A percentile compares a stretch with the other conserved stretches of the same genome.
phyloP scores from a whole-genome alignment of 2,888 invertebrate species.

The Dryobotodes eremita region DNA sequence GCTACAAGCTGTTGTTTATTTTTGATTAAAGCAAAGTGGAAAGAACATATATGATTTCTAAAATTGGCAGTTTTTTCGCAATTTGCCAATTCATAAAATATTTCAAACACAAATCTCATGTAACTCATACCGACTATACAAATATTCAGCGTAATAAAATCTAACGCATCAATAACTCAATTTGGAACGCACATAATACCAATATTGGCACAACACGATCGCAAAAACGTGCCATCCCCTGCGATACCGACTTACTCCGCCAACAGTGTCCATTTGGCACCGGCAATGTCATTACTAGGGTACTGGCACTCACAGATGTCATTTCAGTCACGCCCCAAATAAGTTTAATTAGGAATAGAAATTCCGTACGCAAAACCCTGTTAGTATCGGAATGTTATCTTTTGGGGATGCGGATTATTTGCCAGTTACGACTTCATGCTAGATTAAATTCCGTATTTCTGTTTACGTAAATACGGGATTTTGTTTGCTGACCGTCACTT shows the following conservation, averaged over 20 bases:
- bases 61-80: background rate
- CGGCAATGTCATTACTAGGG: slow-evolving; percentile 70
- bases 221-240: slow-evolving; percentile 60
- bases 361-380: slow-evolving; percentile 66
- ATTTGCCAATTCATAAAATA: background rate
- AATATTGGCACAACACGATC: slow-evolving; percentile 52
- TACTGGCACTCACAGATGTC: slow-evolving; percentile 70
- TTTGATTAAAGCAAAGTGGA: background rate
- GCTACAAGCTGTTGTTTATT: background rate
- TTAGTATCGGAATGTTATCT: slow-evolving; percentile 63
- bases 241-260: slow-evolving; percentile 60
- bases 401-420: slow-evolving; percentile 45
- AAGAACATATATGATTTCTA: background rate
- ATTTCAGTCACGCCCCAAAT: slow-evolving; percentile 74
- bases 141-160: slow-evolving; percentile 36
- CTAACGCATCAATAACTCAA: slow-evolving; percentile 36
- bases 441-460: slow-evolving; percentile 62
- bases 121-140: background rate
- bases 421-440: slow-evolving; percentile 53
- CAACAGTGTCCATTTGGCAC: slow-evolving; percentile 76
- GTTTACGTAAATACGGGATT: slow-evolving; percentile 58
- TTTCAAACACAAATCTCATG: background rate
- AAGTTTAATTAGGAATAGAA: slow-evolving; percentile 77
- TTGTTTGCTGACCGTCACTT: slow-evolving; percentile 51
- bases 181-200: slow-evolving; percentile 9